Evolutionary conservation across 1,140 invertebrate species (phyloP), one percentile per base, ranked within the genome.

Genomic region (Pseudomyrmex concolor): DNA sequence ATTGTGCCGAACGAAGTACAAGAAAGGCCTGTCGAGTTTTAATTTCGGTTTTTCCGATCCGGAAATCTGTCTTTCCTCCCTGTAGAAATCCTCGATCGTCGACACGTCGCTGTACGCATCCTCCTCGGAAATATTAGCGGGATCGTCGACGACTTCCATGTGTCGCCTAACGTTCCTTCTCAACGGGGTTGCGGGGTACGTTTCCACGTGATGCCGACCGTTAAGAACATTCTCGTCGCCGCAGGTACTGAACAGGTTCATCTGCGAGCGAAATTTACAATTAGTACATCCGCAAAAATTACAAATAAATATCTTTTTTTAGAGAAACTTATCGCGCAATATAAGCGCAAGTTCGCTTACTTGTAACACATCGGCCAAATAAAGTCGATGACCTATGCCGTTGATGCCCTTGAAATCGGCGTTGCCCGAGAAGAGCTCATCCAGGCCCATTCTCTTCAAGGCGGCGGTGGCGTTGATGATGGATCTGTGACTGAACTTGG

Each of bases 1-100:
- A 93, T 98, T 98, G 91, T 98, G 97, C 90, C 97, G 95, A 13
- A 98, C 97, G 84, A 97, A 97, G 91, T 97, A 98, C 4, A 98
- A 94, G 94, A 98, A 98, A 1, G 97, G 97, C 90, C 97, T 95
- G 84, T 98, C 97, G 89, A 97, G 96, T 88, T 97, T 96, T 84
- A 98, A 95, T 90, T 97, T 95, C 1, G 96, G 96, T 34, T 96
- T 95, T 60, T 97, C 96, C 0, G 84, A 80, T 85, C 87, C 54
- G 67, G 89, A 63, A 2, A 45, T 67, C 77, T 70, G 85, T 51
- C 45, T 82, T 57, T n/a, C 51, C 57, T 43, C 92, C 13, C 90
- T 89, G 13, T 19, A 34, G 34, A 57, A 71, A 77, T 43, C 13
- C n/a, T 67, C 57, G 17, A 70, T 62, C 15, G 13, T 80, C 45